Conservation (phyloP, 2,888 invertebrate species). For the Xestia sexstrigata region DNA sequence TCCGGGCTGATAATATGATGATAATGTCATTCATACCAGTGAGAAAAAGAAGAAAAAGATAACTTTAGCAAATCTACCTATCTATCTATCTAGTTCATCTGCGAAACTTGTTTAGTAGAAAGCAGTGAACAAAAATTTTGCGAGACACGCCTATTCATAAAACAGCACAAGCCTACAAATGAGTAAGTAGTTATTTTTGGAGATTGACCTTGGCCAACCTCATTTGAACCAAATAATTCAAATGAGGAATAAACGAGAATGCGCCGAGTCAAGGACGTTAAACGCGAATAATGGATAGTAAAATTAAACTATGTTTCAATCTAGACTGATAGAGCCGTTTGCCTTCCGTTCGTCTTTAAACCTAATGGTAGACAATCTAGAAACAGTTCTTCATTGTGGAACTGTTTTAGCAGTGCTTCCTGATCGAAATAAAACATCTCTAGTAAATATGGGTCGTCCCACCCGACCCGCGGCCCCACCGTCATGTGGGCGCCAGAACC, state of each 20-base stretch:
- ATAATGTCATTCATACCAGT: too few species aligned
- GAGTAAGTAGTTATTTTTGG: background rate
- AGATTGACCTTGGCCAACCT: slow-evolving; percentile 8
- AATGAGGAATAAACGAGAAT: slow-evolving; percentile 8
- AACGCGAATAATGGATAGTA: background rate
- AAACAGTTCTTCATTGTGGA: background rate
- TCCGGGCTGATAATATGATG: too few species aligned
- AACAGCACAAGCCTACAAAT: background rate
- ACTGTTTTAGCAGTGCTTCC: background rate
- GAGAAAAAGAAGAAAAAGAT: background rate
- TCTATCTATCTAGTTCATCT: background rate
- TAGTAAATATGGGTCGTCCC: background rate
- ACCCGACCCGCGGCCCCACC: background rate
- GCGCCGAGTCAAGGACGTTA: background rate
- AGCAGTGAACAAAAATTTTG: background rate
- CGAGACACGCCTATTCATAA: background rate
- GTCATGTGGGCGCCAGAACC: slow-evolving; percentile 15
- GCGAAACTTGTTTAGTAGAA: background rate
- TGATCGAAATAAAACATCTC: slow-evolving; percentile 20
- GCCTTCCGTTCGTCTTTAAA: background rate
- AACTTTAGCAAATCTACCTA: background rate
- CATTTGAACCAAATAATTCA: background rate
- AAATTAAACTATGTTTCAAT: background rate
- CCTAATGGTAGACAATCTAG: background rate
- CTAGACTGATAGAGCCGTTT: background rate